Conservation (phyloP, 2,113 vertebrate genomes). For the Tupaia chinensis region DNA sequence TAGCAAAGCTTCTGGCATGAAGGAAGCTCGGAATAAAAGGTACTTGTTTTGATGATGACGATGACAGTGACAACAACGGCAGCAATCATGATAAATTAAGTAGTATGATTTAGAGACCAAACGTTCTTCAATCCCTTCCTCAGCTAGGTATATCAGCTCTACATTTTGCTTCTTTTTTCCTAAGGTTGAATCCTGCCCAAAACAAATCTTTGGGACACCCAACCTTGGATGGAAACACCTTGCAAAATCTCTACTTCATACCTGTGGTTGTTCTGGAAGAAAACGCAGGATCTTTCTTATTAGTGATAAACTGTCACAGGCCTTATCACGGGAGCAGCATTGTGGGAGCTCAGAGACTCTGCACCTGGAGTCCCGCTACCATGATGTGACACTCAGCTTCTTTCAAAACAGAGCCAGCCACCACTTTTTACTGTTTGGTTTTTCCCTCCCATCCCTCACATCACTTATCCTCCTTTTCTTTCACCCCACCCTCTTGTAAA, state of each 20-base stretch:
- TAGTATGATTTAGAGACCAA: background rate
- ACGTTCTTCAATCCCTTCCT: background rate
- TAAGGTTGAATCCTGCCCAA: background rate
- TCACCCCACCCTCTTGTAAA: background rate
- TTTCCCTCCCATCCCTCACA: background rate
- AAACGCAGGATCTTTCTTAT: background rate
- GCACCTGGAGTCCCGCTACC: background rate
- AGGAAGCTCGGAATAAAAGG: background rate
- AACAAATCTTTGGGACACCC: background rate
- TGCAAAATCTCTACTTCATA: background rate
- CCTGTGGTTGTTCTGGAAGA: background rate
- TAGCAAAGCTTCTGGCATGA: background rate
- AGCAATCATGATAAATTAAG: background rate
- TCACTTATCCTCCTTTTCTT: background rate
- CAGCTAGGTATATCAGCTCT: background rate
- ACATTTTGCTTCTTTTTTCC: background rate
- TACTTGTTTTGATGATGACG: background rate
- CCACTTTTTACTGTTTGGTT: background rate
- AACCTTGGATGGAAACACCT: background rate
- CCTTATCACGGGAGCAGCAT: background rate
- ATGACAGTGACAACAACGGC: background rate
- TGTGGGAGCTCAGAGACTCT: background rate
- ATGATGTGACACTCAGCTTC: background rate
- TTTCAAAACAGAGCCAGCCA: background rate
- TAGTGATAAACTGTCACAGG: background rate